Evolutionary conservation across 2,113 vertebrate species (phyloP).

Genomic region (Lanius collurio): DNA sequence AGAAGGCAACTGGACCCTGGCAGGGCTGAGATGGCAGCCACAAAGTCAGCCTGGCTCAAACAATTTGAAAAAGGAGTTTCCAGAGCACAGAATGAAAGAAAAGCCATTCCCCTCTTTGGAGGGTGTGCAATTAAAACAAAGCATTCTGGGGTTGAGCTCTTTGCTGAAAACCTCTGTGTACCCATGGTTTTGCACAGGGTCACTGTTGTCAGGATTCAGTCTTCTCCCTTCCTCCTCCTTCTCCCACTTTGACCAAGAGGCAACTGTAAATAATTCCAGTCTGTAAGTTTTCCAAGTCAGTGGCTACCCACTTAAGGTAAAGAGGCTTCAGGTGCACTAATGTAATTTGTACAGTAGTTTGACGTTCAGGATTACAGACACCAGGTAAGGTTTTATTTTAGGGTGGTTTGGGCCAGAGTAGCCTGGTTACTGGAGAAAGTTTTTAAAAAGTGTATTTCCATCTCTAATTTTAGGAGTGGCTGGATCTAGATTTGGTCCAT

Average conservation of each 20-base stretch:
- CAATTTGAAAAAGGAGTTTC: background rate
- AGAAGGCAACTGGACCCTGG: background rate
- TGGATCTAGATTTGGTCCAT: background rate
- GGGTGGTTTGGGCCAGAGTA: background rate
- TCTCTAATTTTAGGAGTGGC: background rate
- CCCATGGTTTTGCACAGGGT: background rate
- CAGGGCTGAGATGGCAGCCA: background rate
- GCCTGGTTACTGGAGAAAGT: background rate
- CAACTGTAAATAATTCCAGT: constrained; percentile 6
- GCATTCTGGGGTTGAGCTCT: background rate
- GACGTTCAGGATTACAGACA: background rate
- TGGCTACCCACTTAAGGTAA: background rate
- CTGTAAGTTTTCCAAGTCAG: background rate
- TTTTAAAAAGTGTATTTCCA: background rate
- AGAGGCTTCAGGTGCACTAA: background rate
- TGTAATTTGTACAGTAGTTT: background rate
- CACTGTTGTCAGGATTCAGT: background rate
- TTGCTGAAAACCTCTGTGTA: rapidly evolving
- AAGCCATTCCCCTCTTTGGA: background rate
- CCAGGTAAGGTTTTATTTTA: background rate
- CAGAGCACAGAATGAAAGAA: background rate
- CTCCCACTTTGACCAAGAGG: background rate
- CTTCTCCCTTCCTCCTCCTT: background rate
- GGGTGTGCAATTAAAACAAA: background rate
- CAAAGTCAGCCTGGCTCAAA: background rate